Evolutionary conservation across 2,888 invertebrate genomes (phyloP).

Genomic region (Phengaris arion): DNA sequence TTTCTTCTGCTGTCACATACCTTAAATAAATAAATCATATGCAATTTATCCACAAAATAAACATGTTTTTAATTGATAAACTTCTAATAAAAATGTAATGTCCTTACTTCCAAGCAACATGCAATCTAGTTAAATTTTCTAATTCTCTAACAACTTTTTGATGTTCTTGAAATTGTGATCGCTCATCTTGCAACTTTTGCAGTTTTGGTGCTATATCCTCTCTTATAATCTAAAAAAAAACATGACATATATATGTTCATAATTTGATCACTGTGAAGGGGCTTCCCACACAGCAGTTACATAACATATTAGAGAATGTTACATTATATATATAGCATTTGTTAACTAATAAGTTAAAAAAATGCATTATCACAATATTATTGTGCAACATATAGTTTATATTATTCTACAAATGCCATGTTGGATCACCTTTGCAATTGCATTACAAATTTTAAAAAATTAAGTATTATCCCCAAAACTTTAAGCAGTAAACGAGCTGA

Average conservation of each 20-base stretch:
- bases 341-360: too few relatives aligned
- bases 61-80: background rate
- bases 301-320: too few relatives aligned
- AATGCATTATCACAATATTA: too few relatives aligned
- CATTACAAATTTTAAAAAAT: too few relatives aligned
- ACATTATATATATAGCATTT: too few relatives aligned
- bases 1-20: slow-evolving; percentile 74
- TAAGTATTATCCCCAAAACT: too few relatives aligned
- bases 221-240: slow-evolving; percentile 39
- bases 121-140: slow-evolving; percentile 87
- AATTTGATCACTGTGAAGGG: too few relatives aligned
- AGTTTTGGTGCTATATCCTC: slow-evolving; percentile 96
- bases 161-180: slow-evolving; percentile 91
- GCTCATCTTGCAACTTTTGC: slow-evolving; percentile 90
- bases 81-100: background rate
- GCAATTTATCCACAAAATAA: background rate
- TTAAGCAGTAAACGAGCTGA: too few relatives aligned
- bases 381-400: too few relatives aligned
- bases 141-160: slow-evolving; percentile 91
- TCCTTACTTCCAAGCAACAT: slow-evolving; percentile 85
- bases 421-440: too few relatives aligned
- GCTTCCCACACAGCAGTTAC: too few relatives aligned
- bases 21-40: slow-evolving; percentile 42
- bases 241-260: background rate
- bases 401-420: too few relatives aligned